Conservation (phyloP, 1,140 invertebrate genomes). For the Brachionus angularis region DNA sequence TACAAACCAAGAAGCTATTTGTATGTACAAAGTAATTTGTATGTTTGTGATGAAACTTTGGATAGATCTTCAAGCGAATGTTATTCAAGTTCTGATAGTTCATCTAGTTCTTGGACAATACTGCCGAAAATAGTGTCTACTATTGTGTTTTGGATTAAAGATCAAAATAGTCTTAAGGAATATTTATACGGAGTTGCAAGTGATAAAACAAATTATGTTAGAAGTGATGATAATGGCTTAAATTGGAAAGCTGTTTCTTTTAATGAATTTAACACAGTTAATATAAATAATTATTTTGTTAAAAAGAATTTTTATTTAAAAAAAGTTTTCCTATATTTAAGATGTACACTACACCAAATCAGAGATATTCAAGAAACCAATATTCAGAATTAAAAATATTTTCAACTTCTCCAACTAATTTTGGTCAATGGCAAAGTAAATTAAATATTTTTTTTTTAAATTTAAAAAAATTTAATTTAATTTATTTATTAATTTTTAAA, state of each 20-base stretch:
- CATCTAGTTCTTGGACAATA: not conserved
- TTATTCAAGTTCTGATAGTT: not conserved
- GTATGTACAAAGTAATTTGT: not conserved
- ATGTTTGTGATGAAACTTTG: constrained; percentile 41
- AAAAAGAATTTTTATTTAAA: not conserved
- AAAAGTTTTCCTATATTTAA: too few species aligned
- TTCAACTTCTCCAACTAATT: too few species aligned
- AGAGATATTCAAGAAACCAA: too few species aligned
- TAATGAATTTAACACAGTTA: constrained; percentile 4
- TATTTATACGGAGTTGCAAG: constrained; percentile 31
- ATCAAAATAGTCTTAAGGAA: not conserved
- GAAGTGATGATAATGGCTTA: constrained; percentile 42
- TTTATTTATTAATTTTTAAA: too few species aligned
- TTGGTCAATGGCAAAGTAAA: too few species aligned
- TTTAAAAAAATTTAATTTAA: too few species aligned
- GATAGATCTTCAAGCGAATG: constrained; percentile 23
- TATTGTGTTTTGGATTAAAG: constrained; percentile 3
- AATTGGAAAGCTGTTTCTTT: constrained; percentile 5
- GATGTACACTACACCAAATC: too few species aligned
- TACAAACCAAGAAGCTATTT: constrained; percentile 9
- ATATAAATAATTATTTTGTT: not conserved
- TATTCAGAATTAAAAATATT: too few species aligned
- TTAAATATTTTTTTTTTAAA: too few species aligned
- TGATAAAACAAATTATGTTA: not conserved
- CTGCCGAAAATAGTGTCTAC: constrained; percentile 29